These are phyloP conservation scores for Syrphus vitripennis DNA, from an alignment of 2,888 invertebrate species.

Conservation along the genomic window DNA sequence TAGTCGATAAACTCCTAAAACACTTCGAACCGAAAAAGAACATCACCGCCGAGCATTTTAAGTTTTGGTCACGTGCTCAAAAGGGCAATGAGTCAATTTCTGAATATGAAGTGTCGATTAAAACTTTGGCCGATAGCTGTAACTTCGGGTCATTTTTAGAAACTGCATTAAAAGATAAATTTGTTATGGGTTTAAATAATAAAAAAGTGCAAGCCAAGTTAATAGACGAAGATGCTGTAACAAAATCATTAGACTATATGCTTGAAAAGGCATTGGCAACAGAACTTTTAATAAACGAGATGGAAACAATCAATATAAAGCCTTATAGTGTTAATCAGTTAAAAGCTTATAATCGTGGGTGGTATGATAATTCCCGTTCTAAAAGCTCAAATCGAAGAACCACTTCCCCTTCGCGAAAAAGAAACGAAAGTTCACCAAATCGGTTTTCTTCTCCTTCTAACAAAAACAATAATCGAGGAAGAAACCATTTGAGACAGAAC, in stretches of 20 bases:
- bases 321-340: not conserved
- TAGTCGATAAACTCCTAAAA: not conserved
- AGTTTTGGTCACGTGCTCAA: not conserved
- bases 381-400: not conserved
- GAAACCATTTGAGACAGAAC: no score
- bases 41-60: not conserved
- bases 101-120: not conserved
- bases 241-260: not conserved
- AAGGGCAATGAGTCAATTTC: not conserved
- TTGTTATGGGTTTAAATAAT: not conserved
- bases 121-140: not conserved
- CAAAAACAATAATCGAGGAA: no score
- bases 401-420: not conserved
- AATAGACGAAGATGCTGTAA: not conserved
- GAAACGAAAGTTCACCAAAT: no score
- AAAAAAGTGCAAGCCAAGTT: not conserved
- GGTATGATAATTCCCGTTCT: not conserved
- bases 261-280: not conserved
- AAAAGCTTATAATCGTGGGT: not conserved
- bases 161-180: not conserved
- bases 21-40: not conserved
- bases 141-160: not conserved
- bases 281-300: not conserved
- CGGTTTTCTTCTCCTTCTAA: not conserved
- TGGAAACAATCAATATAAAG: not conserved